Conservation (phyloP, 23 tunicate genomes). For the Ascidia mentula region DNA sequence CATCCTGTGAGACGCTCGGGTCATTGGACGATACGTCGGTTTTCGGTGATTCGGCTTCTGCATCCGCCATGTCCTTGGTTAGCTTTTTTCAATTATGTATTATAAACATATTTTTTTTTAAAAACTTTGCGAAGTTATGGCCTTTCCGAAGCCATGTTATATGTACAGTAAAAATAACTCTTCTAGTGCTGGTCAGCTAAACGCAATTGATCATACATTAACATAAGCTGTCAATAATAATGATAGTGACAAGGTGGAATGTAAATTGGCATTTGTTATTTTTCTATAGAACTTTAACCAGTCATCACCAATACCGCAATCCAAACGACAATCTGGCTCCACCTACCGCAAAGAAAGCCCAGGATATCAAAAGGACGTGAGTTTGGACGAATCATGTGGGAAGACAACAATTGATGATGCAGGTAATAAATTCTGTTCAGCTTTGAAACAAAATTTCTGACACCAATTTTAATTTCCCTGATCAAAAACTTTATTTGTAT, state of each 20-base stretch:
- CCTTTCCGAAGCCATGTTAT: too few species aligned
- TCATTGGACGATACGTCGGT: slow-evolving; percentile 45
- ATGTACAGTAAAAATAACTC: not conserved
- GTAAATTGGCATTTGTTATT: too few species aligned
- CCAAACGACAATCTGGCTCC: not conserved
- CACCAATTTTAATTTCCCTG: too few species aligned
- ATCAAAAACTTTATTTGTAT: too few species aligned
- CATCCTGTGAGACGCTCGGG: slow-evolving; percentile 34
- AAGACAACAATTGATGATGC: not conserved
- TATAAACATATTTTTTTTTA: too few species aligned
- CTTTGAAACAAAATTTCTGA: too few species aligned
- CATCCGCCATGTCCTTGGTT: slow-evolving; percentile 34
- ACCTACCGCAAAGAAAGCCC: not conserved
- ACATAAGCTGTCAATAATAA: too few species aligned
- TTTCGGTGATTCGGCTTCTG: slow-evolving; percentile 39
- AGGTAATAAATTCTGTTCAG: not conserved
- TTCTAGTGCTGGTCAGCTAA: too few species aligned
- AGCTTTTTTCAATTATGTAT: too few species aligned
- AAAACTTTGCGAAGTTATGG: too few species aligned
- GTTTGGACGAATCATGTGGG: not conserved
- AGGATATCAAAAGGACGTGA: not conserved
- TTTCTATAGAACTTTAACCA: not conserved
- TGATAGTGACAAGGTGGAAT: too few species aligned
- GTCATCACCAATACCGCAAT: not conserved
- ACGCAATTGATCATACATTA: too few species aligned